Conservation (phyloP, 2,797 vertebrate genomes). For the Babyrousa celebensis region DNA sequence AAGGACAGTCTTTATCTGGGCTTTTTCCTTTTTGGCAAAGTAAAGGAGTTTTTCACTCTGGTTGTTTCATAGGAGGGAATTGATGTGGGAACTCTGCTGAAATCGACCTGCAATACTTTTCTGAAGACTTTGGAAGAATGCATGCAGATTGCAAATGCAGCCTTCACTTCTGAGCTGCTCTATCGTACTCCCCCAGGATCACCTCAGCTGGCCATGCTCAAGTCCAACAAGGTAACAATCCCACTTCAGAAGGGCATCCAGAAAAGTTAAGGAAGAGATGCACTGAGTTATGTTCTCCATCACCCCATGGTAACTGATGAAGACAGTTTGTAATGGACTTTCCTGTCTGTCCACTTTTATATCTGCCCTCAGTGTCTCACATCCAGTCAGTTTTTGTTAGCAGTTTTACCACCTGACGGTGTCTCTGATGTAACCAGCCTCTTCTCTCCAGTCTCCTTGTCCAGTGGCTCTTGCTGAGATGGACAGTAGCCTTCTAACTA, state of each 20-base stretch:
- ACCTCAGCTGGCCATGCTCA: constrained; percentile 94
- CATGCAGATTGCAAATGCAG: constrained; percentile 98
- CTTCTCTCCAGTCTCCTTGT: background rate
- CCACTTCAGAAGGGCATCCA: background rate
- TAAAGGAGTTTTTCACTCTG: constrained; percentile 73
- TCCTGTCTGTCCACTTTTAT: background rate
- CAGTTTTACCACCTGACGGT: background rate
- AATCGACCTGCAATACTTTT: constrained; percentile 98
- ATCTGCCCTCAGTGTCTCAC: background rate
- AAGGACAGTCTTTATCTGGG: background rate
- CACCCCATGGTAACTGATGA: background rate
- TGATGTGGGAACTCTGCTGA: constrained; percentile 96
- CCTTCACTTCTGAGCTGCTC: constrained; percentile 95
- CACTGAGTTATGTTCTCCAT: background rate
- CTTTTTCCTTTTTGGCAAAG: constrained; percentile 31
- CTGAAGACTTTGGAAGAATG: constrained; percentile 99
- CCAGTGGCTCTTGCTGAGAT: background rate
- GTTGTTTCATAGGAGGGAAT: constrained; percentile 90
- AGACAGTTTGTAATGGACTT: background rate
- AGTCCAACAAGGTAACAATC: constrained; percentile 94
- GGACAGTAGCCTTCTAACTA: background rate
- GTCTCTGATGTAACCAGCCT: background rate
- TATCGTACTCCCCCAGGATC: constrained; percentile 95
- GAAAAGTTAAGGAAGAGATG: background rate
- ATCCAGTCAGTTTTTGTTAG: background rate